These are phyloP conservation scores for Macrotis lagotis DNA, from an alignment of 2,113 vertebrate genomes.

Conservation along the genomic window DNA sequence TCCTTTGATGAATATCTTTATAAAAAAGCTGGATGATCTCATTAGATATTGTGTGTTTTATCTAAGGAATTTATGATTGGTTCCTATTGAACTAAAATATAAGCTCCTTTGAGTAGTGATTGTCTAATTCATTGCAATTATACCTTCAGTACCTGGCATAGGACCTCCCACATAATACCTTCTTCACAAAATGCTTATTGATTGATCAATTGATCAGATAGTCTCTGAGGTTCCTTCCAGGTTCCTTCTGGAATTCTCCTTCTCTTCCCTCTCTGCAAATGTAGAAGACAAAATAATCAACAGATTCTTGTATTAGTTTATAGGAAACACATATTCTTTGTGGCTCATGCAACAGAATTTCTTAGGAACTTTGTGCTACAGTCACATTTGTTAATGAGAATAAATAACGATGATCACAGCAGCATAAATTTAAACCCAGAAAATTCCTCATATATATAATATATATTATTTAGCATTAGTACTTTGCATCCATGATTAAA, in stretches of 20 bases:
- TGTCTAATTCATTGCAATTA: not conserved
- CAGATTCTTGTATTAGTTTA: not conserved
- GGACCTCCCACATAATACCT: not conserved
- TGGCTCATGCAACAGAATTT: not conserved
- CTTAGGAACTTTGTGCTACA: not conserved
- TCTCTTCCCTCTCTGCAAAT: not conserved
- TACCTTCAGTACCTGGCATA: not conserved
- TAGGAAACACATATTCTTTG: not conserved
- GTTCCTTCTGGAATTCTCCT: not conserved
- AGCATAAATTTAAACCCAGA: not conserved
- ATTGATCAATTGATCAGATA: not conserved
- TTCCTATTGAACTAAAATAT: not conserved
- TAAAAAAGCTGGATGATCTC: not conserved
- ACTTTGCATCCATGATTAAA: not conserved
- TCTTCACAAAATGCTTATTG: not conserved
- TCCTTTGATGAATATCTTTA: not conserved
- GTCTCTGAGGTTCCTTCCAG: not conserved
- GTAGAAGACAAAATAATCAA: not conserved
- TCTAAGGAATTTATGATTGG: not conserved
- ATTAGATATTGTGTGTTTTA: not conserved
- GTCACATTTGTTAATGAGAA: not conserved
- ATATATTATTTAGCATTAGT: not conserved
- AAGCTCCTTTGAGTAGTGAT: not conserved
- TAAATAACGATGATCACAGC: not conserved
- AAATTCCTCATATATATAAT: not conserved